Percentiles rank a stretch among this genome's conserved stretches.
These are phyloP conservation scores for Erinaceus europaeus DNA, from an alignment of 2,113 vertebrate genomes.

Conservation along the genomic window DNA sequence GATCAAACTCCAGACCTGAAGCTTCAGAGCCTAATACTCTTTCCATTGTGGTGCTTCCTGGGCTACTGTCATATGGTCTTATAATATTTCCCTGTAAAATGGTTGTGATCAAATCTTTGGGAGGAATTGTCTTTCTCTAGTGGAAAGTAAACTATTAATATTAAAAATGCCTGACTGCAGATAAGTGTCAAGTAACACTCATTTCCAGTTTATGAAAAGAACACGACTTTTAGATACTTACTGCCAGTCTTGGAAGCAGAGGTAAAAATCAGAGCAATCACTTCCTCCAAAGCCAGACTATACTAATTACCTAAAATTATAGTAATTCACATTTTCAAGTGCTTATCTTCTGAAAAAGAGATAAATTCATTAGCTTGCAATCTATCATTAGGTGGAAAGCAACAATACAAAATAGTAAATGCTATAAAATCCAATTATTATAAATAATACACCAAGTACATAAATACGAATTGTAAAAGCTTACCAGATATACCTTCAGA, in stretches of 20 bases:
- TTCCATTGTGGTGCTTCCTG: too few relatives aligned
- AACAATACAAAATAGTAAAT: background rate
- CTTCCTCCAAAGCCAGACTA: slow-evolving; percentile 27
- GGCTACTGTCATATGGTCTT: background rate
- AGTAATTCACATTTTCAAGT: background rate
- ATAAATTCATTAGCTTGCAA: background rate
- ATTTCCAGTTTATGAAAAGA: background rate
- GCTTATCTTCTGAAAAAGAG: background rate
- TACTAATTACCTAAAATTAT: slow-evolving; percentile 8
- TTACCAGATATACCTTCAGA: background rate
- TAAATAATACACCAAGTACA: background rate
- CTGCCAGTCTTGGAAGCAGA: background rate
- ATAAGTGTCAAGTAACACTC: background rate
- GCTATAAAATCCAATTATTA: background rate
- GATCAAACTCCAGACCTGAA: too few relatives aligned
- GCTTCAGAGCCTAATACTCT: too few relatives aligned
- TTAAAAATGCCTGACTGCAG: background rate
- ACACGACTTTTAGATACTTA: background rate
- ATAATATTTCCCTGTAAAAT: background rate
- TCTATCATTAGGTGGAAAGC: slow-evolving; percentile 30
- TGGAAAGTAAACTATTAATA: background rate
- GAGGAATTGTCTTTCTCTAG: background rate
- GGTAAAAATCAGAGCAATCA: background rate
- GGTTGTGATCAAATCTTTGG: background rate
- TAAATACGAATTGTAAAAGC: background rate